Conservation (phyloP, 2,888 invertebrate genomes). For the Yponomeuta evonymella region DNA sequence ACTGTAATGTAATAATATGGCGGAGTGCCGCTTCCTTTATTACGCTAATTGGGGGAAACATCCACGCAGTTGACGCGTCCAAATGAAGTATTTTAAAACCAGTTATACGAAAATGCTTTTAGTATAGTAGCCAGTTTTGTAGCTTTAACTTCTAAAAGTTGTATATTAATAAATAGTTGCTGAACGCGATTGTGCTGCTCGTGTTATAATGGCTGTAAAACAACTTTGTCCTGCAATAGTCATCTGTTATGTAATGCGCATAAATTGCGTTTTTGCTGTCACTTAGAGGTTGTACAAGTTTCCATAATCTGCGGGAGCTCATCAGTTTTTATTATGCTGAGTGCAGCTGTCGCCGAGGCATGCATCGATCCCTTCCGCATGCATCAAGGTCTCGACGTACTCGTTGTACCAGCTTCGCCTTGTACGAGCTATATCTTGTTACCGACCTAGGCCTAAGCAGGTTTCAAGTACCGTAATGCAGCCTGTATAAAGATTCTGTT, state of each 20-base stretch:
- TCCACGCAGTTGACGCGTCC: neutral
- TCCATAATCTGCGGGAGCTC: conserved; percentile 36
- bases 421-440: conserved; percentile 21
- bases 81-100: conserved; percentile 12
- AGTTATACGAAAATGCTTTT: conserved; percentile 15
- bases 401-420: neutral
- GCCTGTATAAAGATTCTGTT: conserved; percentile 16
- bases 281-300: conserved; percentile 24
- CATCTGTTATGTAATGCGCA: neutral
- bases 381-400: conserved; percentile 31
- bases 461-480: conserved; percentile 51
- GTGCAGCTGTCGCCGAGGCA: conserved; percentile 46
- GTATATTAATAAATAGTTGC: conserved; percentile 21
- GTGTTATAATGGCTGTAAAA: neutral
- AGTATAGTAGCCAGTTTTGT: neutral
- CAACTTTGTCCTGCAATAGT: neutral
- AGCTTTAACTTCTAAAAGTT: conserved; percentile 19
- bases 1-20: conserved; percentile 66
- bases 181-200: conserved; percentile 22
- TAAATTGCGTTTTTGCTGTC: neutral
- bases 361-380: conserved; percentile 45
- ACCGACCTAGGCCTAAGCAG: conserved; percentile 28
- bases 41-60: conserved; percentile 14
- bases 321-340: conserved; percentile 44
- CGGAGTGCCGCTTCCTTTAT: conserved; percentile 50